Evolutionary conservation across 2,797 vertebrate species (phyloP).

Genomic region (Gambelia wislizenii): DNA sequence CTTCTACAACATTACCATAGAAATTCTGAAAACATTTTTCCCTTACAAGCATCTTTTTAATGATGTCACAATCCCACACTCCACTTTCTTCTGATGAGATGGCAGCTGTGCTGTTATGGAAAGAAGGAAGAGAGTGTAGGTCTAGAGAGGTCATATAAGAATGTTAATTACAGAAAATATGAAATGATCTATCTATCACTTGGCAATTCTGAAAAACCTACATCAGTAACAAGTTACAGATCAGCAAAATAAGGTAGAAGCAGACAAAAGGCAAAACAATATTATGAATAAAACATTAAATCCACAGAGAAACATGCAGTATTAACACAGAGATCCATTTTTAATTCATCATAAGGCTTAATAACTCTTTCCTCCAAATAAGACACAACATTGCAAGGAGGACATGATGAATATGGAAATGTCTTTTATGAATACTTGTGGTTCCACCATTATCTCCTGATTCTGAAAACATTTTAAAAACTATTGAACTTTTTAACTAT

Average conservation of each 20-base stretch:
- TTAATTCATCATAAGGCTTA: neutral
- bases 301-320: neutral
- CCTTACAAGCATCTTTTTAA: constrained; percentile 27
- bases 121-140: constrained; percentile 25
- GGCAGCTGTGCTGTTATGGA: constrained; percentile 31
- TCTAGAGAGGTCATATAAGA: constrained; percentile 26
- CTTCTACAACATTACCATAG: constrained; percentile 46
- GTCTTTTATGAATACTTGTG: neutral
- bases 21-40: neutral
- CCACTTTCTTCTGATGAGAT: constrained; percentile 23
- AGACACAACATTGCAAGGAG: neutral
- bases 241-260: neutral
- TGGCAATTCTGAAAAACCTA: constrained; percentile 8
- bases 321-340: constrained; percentile 18
- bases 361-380: neutral
- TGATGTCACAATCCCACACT: constrained; percentile 33
- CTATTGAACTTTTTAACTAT: no score
- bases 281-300: constrained; percentile 26
- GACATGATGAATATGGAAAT: neutral
- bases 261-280: constrained; percentile 33
- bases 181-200: neutral
- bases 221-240: neutral
- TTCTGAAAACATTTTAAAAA: neutral
- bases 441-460: constrained; percentile 17
- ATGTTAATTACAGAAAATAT: constrained; percentile 42